Base-by-base conservation (phyloP, 2,888 invertebrate genomes). In the Ochropleura leucogaster region DNA sequence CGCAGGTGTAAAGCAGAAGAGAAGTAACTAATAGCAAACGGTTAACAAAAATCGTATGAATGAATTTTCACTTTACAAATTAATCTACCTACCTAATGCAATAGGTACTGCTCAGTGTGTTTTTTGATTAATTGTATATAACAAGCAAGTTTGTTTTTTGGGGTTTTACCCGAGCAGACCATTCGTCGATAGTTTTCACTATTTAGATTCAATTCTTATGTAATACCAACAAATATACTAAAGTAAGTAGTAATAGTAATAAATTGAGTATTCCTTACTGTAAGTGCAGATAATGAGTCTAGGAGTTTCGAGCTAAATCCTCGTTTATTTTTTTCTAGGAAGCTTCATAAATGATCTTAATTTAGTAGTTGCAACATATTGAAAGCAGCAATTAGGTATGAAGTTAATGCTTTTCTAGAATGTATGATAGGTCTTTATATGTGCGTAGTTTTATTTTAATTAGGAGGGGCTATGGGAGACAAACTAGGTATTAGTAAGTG, bases 251-350 rank as follows among this genome's bases (percentile, higher is more conserved):
- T n/a, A n/a, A n/a, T n/a, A n/a, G n/a, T n/a, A n/a, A n/a, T n/a
- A n/a, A n/a, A 72, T 78, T 70, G 55, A 65, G 57, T 71, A n/a
- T n/a, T n/a, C 62, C 62, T 55, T 60, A 60, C 70, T 80, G 68
- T 84, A 66, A 40, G 42, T 65, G 40, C 16, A 66, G 71, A 80
- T 71, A 74, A 68, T 65, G 46, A 8, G 57, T 74, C 70, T 74
- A 74, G 67, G 64, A 74, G 69, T 70, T 68, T 57, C 47, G 46
- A 70, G 80, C 53, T 70, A 79, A 70, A 70, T 68, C 51, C 79
- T 79, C 18, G 63, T 62, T 60, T 59, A 66, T 72, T 57, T 83
- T n/a, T 67, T 79, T 65, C 51, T 69, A 20, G 4, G 79, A 68
- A 47, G 78, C 47, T 16, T 46, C 53, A 68, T 79, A 63, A 63